Evolutionary conservation across 2,113 vertebrate genomes (phyloP).

Genomic region (Elachura formosa): DNA sequence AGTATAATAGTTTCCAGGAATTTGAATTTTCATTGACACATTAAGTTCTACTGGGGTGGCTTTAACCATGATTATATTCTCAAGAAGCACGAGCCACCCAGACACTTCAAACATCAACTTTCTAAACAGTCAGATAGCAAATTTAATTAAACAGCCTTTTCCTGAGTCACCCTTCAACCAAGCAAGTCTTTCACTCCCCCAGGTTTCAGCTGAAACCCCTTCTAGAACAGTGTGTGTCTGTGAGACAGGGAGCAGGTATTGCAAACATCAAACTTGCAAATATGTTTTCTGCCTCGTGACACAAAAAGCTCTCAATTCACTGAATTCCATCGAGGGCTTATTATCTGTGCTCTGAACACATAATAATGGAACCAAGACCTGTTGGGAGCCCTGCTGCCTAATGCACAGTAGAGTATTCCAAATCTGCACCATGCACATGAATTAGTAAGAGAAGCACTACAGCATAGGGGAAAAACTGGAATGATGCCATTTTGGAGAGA

Average conservation of each 20-base stretch:
- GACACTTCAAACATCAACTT: not conserved
- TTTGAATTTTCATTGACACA: not conserved
- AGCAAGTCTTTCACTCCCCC: not conserved
- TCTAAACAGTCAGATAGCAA: not conserved
- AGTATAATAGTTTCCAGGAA: not conserved
- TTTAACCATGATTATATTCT: not conserved
- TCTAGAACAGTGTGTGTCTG: not conserved
- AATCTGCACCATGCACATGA: not conserved
- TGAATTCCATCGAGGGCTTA: not conserved
- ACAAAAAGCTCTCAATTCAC: conserved; percentile 34
- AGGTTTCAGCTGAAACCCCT: not conserved
- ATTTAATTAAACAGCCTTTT: not conserved
- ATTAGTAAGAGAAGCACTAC: not conserved
- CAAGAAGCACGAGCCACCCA: not conserved
- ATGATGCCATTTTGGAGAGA: not conserved
- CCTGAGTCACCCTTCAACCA: not conserved
- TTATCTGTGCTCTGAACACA: conserved; percentile 8
- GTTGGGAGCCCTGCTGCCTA: not conserved
- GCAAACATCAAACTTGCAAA: conserved; percentile 41
- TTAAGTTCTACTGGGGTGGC: not conserved
- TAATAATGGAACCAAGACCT: not conserved
- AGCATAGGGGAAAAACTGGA: not conserved
- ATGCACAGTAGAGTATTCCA: not conserved
- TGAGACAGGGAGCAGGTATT: not conserved
- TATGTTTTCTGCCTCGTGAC: conserved; percentile 33